Base-by-base conservation (phyloP, 2,113 vertebrate genomes). In the Chrysochloris asiatica region DNA sequence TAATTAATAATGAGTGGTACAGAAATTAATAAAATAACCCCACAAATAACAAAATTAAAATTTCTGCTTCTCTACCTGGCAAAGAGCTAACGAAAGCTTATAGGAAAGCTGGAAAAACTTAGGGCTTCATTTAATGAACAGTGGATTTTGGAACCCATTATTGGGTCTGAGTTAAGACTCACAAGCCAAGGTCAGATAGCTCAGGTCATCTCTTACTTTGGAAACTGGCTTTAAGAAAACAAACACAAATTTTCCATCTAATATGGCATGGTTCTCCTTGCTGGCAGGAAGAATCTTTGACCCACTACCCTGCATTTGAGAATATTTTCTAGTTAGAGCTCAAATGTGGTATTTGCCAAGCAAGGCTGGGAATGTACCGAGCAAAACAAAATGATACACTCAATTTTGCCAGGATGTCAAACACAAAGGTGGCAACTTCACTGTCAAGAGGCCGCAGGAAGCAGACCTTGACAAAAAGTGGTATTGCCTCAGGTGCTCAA, bases 1-100 rank as follows among this genome's bases (percentile, higher is more conserved):
- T 77, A 86, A 48, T 83, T 7, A 61, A 56, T 22, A 71, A 47
- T 33, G 17, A 71, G 38, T 75, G 33, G 47, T 47, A 81, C 12
- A 72, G 67, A 86, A 86, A 67, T 77, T 56, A 83, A 92, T 77
- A 83, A 86, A 87, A 87, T 56, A 85, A 47, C 24, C 54, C 73
- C 26, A 77, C 41, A 73, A 24, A n/a, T 79, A 86, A 61, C 22
- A 43, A 47, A 73, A 50, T 75, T 69, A 50, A 61, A 83, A 72
- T 11, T 76, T 54, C 21, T 7, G 2, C 24, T 56, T 83, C 21
- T 59, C 9, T 3, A 30, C 7, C 77, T 41, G n/a, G 43, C 7
- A 52, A 71, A 69, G 26, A 87, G 45, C 48, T n/a, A 89, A 9
- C n/a, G n/a, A 30, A 4, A 69, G 56, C 13, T 47, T 91, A 8